A percentile compares a stretch with the other conserved stretches of the same genome.
Evolutionary conservation across 2,888 invertebrate genomes (phyloP).

Genomic region (Caenorhabditis drosophilae): DNA sequence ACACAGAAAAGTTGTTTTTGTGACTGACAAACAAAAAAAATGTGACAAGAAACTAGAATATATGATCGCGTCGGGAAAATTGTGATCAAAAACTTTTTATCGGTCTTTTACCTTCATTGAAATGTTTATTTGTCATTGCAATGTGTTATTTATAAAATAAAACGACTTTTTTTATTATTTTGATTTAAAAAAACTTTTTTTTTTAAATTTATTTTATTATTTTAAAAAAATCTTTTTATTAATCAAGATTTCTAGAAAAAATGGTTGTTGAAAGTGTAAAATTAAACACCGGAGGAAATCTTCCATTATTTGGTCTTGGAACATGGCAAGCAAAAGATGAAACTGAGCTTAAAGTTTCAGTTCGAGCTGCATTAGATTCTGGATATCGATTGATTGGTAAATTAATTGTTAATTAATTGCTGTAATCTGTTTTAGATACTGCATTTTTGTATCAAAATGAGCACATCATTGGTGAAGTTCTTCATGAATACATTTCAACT

Average conservation of each 20-base stretch:
- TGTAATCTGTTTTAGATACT: conserved; percentile 35
- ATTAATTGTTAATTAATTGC: too few species aligned
- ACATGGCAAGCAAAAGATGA: conserved; percentile 57
- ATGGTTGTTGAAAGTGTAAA: conserved; percentile 25
- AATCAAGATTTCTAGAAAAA: conserved; percentile 1
- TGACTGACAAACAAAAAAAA: too few species aligned
- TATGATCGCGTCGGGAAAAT: too few species aligned
- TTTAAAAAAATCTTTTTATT: not conserved
- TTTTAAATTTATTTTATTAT: not conserved
- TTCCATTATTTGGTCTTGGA: conserved; percentile 61
- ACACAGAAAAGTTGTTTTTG: too few species aligned
- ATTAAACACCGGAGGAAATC: conserved; percentile 52
- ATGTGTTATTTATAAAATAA: not conserved
- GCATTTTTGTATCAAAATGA: conserved; percentile 79
- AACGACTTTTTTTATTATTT: not conserved
- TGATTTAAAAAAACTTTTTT: not conserved
- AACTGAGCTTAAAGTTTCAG: conserved; percentile 49
- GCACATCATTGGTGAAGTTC: conserved; percentile 76
- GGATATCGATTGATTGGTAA: conserved; percentile 72
- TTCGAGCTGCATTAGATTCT: conserved; percentile 60
- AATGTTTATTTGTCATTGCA: not conserved
- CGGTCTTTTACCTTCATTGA: conserved; percentile 17
- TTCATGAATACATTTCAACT: conserved; percentile 77
- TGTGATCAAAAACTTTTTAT: conserved; percentile 26
- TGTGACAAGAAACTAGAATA: too few species aligned